phyloP scores from a whole-genome alignment of 2,113 vertebrate species.

The Plotosus lineatus region DNA sequence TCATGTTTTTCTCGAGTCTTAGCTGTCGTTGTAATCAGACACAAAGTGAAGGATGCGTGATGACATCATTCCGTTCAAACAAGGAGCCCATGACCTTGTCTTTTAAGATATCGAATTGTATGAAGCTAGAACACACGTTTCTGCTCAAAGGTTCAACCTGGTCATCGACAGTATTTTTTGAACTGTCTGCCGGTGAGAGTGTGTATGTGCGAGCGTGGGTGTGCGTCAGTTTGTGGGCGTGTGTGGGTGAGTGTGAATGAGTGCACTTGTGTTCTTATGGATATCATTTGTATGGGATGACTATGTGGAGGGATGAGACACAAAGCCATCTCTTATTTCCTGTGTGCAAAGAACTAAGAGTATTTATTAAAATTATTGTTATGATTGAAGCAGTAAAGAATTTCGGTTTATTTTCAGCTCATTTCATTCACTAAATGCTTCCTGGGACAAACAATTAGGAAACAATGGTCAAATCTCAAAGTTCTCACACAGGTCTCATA shows the following conservation, averaged over 20 bases:
- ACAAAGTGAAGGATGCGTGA: background rate
- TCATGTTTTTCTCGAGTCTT: background rate
- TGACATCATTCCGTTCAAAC: slow-evolving; percentile 30
- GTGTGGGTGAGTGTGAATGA: slow-evolving; percentile 12
- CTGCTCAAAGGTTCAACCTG: slow-evolving; percentile 36
- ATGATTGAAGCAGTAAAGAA: slow-evolving; percentile 64
- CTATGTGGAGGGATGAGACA: slow-evolving; percentile 61
- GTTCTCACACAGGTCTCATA: background rate
- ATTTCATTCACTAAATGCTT: slow-evolving; percentile 70
- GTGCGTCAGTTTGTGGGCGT: slow-evolving; percentile 21
- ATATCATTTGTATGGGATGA: slow-evolving; percentile 67
- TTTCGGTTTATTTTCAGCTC: slow-evolving; percentile 58
- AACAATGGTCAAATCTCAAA: slow-evolving; percentile 38
- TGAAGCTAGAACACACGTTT: slow-evolving; percentile 25
- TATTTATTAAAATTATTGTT: slow-evolving; percentile 81
- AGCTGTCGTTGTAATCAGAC: slow-evolving; percentile 22
- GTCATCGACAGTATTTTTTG: slow-evolving; percentile 53
- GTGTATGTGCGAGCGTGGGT: slow-evolving; percentile 14
- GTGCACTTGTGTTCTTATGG: slow-evolving; percentile 47
- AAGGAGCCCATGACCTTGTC: slow-evolving; percentile 22
- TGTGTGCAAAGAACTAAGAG: slow-evolving; percentile 70
- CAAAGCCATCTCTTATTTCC: slow-evolving; percentile 60
- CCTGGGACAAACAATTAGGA: slow-evolving; percentile 48
- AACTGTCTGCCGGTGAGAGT: slow-evolving; percentile 47
- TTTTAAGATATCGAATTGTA: background rate